Conservation (phyloP, 2,113 vertebrate genomes). For the Periophthalmodon schlosseri region DNA sequence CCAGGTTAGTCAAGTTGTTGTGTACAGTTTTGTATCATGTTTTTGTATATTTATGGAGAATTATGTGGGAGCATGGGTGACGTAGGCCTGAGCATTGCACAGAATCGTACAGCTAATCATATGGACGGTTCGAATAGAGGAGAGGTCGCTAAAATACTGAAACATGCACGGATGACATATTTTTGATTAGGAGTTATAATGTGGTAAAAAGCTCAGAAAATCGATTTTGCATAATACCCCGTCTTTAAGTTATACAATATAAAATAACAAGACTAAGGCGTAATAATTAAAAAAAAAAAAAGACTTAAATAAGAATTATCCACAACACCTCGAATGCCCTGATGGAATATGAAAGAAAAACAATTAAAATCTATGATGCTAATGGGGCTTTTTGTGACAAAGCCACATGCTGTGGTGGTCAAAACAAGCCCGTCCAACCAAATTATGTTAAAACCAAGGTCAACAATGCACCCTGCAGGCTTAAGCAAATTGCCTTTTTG, state of each 20-base stretch:
- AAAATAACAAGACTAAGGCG: background rate
- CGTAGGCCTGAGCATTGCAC: no score
- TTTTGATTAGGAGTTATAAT: no score
- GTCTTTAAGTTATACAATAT: background rate
- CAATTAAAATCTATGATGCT: background rate
- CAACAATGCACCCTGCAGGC: background rate
- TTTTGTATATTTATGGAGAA: no score
- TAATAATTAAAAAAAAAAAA: background rate
- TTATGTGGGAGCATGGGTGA: no score
- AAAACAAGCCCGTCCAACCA: background rate
- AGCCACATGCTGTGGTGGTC: background rate
- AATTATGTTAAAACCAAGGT: background rate
- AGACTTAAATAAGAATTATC: background rate
- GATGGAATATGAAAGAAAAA: background rate
- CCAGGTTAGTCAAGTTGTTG: no score
- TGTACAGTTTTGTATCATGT: no score
- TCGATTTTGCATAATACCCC: no score
- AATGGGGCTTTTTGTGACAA: background rate
- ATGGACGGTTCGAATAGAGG: no score
- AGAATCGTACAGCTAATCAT: no score
- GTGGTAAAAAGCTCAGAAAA: no score
- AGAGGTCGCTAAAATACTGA: no score
- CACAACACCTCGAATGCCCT: background rate
- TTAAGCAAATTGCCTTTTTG: constrained; percentile 7
- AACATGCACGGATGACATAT: no score